Evolutionary conservation across 2,888 invertebrate species (phyloP).

Genomic region (Camponotus fellah): DNA sequence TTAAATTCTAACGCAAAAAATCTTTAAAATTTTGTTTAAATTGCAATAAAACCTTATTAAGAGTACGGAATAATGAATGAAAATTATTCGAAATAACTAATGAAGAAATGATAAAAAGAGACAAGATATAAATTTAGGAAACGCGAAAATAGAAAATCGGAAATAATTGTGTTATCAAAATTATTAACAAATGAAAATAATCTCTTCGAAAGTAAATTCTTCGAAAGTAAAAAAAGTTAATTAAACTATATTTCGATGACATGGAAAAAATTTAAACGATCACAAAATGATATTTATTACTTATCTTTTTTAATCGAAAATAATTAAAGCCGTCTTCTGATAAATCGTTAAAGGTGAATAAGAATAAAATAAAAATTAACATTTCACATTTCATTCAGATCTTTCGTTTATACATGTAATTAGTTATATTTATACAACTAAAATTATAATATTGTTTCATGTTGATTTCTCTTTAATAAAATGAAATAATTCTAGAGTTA

Average conservation of each 20-base stretch:
- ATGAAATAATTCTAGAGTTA: background rate
- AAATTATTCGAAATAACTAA: background rate
- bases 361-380: conserved; percentile 23
- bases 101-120: background rate
- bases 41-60: background rate
- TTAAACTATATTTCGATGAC: conserved; percentile 3
- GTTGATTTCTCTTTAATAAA: background rate
- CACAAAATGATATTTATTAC: conserved; percentile 24
- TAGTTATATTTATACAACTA: background rate
- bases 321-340: conserved; percentile 20
- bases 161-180: conserved; percentile 14
- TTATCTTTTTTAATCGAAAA: background rate
- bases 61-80: background rate
- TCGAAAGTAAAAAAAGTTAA: conserved; percentile 11
- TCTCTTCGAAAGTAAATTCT: conserved; percentile 17
- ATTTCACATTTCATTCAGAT: conserved; percentile 15
- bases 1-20: background rate
- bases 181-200: conserved; percentile 17
- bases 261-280: conserved; percentile 30
- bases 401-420: background rate
- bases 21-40: background rate
- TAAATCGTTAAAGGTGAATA: background rate
- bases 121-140: background rate
- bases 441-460: background rate
- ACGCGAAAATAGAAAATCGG: background rate